Base-by-base conservation (phyloP, 2,113 vertebrate genomes). In the Machaerirhynchus nigripectus region DNA sequence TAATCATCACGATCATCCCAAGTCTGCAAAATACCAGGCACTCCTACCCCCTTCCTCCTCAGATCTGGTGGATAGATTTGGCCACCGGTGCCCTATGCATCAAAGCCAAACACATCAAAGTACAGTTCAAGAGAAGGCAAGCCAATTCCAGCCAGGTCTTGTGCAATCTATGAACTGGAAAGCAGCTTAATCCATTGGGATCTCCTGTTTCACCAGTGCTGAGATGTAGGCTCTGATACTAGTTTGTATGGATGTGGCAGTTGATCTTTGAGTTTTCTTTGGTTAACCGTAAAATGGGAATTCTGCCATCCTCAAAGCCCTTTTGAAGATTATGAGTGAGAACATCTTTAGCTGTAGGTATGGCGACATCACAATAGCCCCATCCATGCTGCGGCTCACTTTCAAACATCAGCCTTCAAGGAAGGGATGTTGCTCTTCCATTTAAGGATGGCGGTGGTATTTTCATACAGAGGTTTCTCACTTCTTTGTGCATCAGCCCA, bases 31-130 rank as follows among this genome's bases (percentile, higher is more conserved):
- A 91, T 23, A 61, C 5, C 47, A 90, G n/a, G 40, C 37, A 87
- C 44, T 92, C 57, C 88, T 70, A 64, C 59, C 24, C 50, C n/a
- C 47, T 50, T 71, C 60, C 33, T 87, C 49, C 77, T 79, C 78
- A 69, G 77, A 91, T 89, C 73, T 56, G 40, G 28, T 23, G 22
- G 69, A 59, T 19, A 78, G 31, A 69, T 84, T 81, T 89, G 81
- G 81, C 65, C 57, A 73, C 65, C 7, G 2, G 47, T 88, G 53
- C 21, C 40, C 84, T 68, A 9, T 52, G 64, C 63, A 87, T 87
- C 80, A 93, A 89, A 90, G 77, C 28, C 61, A 89, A 87, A 91
- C 15, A 18, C 27, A 92, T 82, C 60, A 78, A 96, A 94, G 86
- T 9, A 30, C 42, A 68, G 61, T 56, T 73, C 67, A 59, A 64